A percentile compares a stretch with the other conserved stretches of the same genome.
phyloP scores from a whole-genome alignment of 2,797 vertebrate species.

The Melanotaenia trifasciata region DNA sequence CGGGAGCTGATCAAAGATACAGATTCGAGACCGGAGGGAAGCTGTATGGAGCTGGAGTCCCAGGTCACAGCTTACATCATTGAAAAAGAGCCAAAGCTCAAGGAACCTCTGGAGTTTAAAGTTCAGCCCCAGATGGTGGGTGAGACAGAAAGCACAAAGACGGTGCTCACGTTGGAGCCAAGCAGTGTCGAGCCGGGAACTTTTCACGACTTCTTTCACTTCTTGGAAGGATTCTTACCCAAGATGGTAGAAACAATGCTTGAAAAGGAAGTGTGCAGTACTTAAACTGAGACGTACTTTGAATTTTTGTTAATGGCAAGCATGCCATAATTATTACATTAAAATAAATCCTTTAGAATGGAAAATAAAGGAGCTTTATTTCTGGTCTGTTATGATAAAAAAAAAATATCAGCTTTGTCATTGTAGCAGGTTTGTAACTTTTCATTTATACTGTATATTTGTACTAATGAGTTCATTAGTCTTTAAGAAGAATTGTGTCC shows the following conservation, averaged over 20 bases:
- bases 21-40: conserved; percentile 56
- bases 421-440: conserved; percentile 15
- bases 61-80: conserved; percentile 84
- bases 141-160: conserved; percentile 70
- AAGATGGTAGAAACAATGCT: conserved; percentile 80
- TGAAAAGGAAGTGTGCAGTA: conserved; percentile 31
- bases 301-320: background rate
- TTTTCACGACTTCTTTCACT: conserved; percentile 90
- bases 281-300: background rate
- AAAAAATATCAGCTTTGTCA: conserved; percentile 14
- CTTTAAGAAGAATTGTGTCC: conserved; percentile 10
- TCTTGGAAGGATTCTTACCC: conserved; percentile 88
- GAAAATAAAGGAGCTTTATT: background rate
- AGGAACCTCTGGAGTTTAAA: conserved; percentile 81
- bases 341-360: background rate
- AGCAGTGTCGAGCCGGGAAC: conserved; percentile 66
- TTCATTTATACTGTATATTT: conserved; percentile 30
- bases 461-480: background rate
- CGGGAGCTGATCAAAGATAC: conserved; percentile 83
- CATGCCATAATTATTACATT: background rate
- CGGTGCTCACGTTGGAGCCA: conserved; percentile 76
- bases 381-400: background rate
- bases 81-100: conserved; percentile 65
- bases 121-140: conserved; percentile 73
- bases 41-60: conserved; percentile 83